Conservation (phyloP, 1,140 invertebrate species). For the Tenebrio molitor region DNA sequence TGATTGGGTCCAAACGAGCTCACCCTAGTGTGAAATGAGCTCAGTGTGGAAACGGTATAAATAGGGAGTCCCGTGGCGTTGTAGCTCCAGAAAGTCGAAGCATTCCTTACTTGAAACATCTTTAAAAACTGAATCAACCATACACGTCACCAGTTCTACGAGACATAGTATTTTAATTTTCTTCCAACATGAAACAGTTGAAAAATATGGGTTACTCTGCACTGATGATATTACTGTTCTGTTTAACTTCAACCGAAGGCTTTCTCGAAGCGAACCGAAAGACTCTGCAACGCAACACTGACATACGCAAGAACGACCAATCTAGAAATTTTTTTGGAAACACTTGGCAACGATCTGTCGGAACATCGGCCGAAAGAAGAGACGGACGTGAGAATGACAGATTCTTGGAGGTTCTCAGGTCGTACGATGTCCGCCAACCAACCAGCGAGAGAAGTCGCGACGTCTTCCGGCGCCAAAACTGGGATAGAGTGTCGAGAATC, state of each 20-base stretch:
- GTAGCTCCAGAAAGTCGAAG: constrained; percentile 33
- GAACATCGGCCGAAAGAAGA: constrained; percentile 6
- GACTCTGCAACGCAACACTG: neutral
- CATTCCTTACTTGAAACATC: constrained; percentile 23
- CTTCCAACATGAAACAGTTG: constrained; percentile 41
- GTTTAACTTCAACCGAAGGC: constrained; percentile 35
- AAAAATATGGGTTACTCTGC: constrained; percentile 23
- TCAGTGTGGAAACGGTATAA: constrained; percentile 3
- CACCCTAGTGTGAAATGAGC: constrained; percentile 28
- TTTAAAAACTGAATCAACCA: constrained; percentile 41
- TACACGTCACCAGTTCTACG: constrained; percentile 19
- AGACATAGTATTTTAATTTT: constrained; percentile 14
- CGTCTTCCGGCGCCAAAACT: no score
- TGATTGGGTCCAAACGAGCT: constrained; percentile 29
- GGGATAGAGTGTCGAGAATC: neutral
- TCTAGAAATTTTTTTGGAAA: constrained; percentile 42
- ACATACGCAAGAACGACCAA: neutral
- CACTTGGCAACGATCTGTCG: constrained; percentile 18
- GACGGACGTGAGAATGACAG: neutral
- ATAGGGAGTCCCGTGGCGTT: neutral
- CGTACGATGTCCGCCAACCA: no score
- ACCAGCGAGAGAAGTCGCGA: no score
- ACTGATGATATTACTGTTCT: constrained; percentile 16
- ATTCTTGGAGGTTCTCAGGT: neutral
- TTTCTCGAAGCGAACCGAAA: constrained; percentile 28